Evolutionary conservation across 2,113 vertebrate genomes (phyloP), one percentile per base, ranked within the genome.

Genomic region (Micronycteris hirsuta): DNA sequence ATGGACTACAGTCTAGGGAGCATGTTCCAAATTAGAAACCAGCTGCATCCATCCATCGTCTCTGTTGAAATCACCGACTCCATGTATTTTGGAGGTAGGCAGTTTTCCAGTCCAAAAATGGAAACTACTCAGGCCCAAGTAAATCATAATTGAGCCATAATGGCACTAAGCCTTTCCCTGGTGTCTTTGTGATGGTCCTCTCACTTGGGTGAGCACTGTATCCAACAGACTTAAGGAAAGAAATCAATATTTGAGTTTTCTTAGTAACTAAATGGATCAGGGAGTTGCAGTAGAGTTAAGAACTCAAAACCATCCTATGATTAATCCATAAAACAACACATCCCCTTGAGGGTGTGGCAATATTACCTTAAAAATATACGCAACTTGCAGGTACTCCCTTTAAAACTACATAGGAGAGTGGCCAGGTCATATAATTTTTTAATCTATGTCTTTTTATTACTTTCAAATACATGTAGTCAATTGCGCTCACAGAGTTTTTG

Each of bases 401-500:
- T 81, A 65, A 96, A 96, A 91, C 13, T 92, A 5, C 90, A 76
- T 14, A 65, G 92, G 43, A 95, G 28, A 74, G 16, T 52, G 20
- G 56, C 3, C 87, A 81, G 36, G 82, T 82, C 49, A 65, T 70
- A 89, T 31, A 41, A 52, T 47, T 80, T 94, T 88, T 56, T 7
- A 92, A 68, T 78, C 54, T 81, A 49, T 58, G 26, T 20, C 28
- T 80, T 96, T 96, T 86, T 58, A 87, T 93, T 94, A 85, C 54
- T 61, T 92, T 91, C 73, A 93, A 31, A 87, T 92, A 84, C 43
- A 85, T 7, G 52, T 28, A 56, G 20, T 63, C 92, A 95, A 85
- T 31, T 58, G 19, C 4, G 11, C 38, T 89, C n/a, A 71, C 56
- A 78, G 74, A 89, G 19, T 61, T 92, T 89, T 83, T 92, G 4